Evolutionary conservation across 2,113 vertebrate genomes (phyloP), one percentile per base, ranked within the genome.

Genomic region (Cacatua alba): DNA sequence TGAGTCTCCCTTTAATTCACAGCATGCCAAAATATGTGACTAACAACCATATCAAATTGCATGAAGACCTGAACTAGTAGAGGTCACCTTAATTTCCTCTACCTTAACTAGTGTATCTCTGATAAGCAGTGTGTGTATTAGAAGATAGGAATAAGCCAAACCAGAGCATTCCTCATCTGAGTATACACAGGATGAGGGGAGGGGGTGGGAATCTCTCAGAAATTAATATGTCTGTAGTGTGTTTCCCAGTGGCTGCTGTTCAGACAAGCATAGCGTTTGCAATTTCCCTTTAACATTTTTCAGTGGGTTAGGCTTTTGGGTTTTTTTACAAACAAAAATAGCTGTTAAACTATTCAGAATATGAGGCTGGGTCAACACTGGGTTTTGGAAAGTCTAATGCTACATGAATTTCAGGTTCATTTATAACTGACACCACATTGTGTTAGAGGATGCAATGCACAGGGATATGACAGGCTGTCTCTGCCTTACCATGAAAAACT

Each of bases 51-150:
- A 90, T 95, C 95, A 82, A 96, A 96, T 97, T 96, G 94, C 96
- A 93, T 91, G 65, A 96, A 94, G 90, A 86, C 90, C 92, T 91
- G 90, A 86, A 79, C 95, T 92, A 59, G 92, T 69, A 94, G 90
- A 94, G 95, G 95, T 97, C 95, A 92, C 80, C 95, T 95, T 96
- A 92, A 97, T 97, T 97, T 97, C 95, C 95, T 96, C 94, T 69
- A 94, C 94, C 77, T 86, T 93, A 96, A 97, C 88, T 84, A 91
- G 92, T 82, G 57, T 74, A 96, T 94, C 94, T 93, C 88, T 96
- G 95, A 96, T 94, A 96, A 93, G 95, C 69, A 72, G 52, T 9
- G 74, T 69, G 72, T 6, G 9, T 65, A 68, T 76, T 83, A 83
- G 53, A 65, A 86, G 80, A 95, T 75, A 76, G 68, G 85, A 95